Base-by-base conservation (phyloP, 2,797 vertebrate genomes). In the Manis crassicaudata region DNA sequence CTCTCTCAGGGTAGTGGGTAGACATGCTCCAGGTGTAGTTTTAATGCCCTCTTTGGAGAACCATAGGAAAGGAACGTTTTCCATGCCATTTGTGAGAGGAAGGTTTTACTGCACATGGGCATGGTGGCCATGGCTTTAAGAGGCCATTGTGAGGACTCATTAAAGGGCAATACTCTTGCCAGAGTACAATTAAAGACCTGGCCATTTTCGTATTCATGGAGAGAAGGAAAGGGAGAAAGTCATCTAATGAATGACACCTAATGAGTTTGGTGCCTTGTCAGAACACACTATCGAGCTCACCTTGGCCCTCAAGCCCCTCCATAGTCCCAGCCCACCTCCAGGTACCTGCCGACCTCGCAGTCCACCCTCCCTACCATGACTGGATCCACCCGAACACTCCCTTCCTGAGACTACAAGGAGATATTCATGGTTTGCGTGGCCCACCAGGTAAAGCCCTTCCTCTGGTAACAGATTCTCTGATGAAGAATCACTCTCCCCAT, bases 21-120 rank as follows among this genome's bases (percentile, higher is more conserved):
- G 40, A 65, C 29, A 10, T n/a, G 3, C 6, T 17, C 37, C 58
- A 32, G 58, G 50, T 50, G 62, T 10, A 63, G 50, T 62, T 96
- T 96, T 89, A 70, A 70, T 43, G 35, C 7, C 40, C 32, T 27
- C 54, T 82, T 96, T 81, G 56, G 91, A 68, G 50, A 95, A 37
- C 50, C 80, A 56, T 23, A 23, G 20, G 67, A 79, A 70, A 86
- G 18, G 87, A 91, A 37, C 1, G 32, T 91, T 85, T 85, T 82
- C 88, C 89, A 67, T 10, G 18, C 20, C 65, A 18, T 60, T 92
- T 10, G 16, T 25, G 11, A 23, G 3, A 58, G 37, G 46, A 58
- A 70, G 29, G 29, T 60, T 70, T 32, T 60, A 13, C 20, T 65
- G 40, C 25, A 32, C 7, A 13, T 62, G 21, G 79, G 25, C 58